Conservation (phyloP, 2,888 invertebrate genomes). For the Thysanoteuthis rhombus region DNA sequence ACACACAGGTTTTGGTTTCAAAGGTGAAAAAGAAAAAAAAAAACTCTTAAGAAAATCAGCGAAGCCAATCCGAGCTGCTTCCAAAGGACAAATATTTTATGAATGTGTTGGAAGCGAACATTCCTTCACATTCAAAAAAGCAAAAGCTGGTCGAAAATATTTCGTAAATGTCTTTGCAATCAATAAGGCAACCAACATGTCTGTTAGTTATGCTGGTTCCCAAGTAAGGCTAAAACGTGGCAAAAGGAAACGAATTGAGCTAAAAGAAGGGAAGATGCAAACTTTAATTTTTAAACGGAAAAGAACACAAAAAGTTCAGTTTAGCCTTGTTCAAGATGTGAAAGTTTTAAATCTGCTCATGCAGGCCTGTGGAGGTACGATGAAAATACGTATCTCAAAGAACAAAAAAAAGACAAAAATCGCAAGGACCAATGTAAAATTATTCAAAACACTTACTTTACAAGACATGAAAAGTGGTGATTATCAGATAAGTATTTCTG, state of each 20-base stretch:
- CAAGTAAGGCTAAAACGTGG: slow-evolving; percentile 47
- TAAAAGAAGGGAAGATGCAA: slow-evolving; percentile 52
- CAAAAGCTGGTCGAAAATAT: slow-evolving; percentile 70
- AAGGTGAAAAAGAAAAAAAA: slow-evolving; percentile 51
- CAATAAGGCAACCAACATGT: slow-evolving; percentile 71
- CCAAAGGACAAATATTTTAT: slow-evolving; percentile 61
- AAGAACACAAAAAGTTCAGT: slow-evolving; percentile 38
- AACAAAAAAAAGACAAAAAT: slow-evolving; percentile 39
- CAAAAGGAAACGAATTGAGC: slow-evolving; percentile 37
- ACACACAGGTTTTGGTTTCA: slow-evolving; percentile 60
- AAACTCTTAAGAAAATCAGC: slow-evolving; percentile 43
- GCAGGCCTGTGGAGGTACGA: slow-evolving; percentile 47
- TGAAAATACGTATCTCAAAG: slow-evolving; percentile 44
- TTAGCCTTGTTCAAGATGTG: slow-evolving; percentile 36
- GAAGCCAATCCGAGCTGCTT: slow-evolving; percentile 46
- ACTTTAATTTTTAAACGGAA: slow-evolving; percentile 44
- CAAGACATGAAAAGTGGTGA: slow-evolving; percentile 46
- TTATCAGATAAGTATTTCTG: slow-evolving; percentile 47
- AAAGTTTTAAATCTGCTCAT: slow-evolving; percentile 39
- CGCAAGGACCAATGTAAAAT: slow-evolving; percentile 45
- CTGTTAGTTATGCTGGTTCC: slow-evolving; percentile 70
- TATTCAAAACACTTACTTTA: slow-evolving; percentile 45
- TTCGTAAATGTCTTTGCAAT: slow-evolving; percentile 73
- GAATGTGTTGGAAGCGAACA: slow-evolving; percentile 71
- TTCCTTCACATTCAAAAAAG: slow-evolving; percentile 70